Evolutionary conservation across 2,113 vertebrate genomes (phyloP).

Genomic region (Nyctibius bracteatus): DNA sequence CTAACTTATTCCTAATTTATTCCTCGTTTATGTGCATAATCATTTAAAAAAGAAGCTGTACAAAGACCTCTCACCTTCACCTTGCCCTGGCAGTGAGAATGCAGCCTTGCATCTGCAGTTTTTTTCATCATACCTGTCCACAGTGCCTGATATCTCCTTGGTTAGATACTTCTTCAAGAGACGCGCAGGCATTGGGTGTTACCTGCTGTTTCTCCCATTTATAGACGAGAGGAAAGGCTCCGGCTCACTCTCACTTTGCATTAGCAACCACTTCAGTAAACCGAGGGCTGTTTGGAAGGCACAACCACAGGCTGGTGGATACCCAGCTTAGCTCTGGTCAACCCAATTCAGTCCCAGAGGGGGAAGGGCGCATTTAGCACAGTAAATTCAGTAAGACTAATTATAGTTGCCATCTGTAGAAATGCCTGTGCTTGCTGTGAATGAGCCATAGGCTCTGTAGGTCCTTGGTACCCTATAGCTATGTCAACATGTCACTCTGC

Average conservation of each 20-base stretch:
- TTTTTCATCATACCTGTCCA: neutral
- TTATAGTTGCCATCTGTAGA: neutral
- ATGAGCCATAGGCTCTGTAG: neutral
- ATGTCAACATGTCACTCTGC: neutral
- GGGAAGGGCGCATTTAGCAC: neutral
- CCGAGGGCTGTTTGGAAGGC: neutral
- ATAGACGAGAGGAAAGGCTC: neutral
- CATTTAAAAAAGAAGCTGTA: neutral
- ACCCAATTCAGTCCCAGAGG: neutral
- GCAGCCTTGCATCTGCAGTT: neutral
- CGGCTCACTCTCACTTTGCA: accelerated
- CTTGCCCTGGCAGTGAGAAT: neutral
- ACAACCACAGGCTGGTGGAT: neutral
- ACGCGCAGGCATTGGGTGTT: neutral
- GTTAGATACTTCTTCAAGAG: neutral
- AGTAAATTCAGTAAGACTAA: neutral
- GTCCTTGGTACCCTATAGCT: neutral
- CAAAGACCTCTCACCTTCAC: neutral
- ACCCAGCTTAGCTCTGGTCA: neutral
- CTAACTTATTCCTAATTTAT: neutral
- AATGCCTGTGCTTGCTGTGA: neutral
- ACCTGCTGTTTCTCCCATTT: neutral
- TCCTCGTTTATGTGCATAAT: neutral
- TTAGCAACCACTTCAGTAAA: neutral
- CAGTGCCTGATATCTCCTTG: accelerated